Evolutionary conservation across 2,797 vertebrate genomes (phyloP).

Genomic region (Pseudochromis fuscus): DNA sequence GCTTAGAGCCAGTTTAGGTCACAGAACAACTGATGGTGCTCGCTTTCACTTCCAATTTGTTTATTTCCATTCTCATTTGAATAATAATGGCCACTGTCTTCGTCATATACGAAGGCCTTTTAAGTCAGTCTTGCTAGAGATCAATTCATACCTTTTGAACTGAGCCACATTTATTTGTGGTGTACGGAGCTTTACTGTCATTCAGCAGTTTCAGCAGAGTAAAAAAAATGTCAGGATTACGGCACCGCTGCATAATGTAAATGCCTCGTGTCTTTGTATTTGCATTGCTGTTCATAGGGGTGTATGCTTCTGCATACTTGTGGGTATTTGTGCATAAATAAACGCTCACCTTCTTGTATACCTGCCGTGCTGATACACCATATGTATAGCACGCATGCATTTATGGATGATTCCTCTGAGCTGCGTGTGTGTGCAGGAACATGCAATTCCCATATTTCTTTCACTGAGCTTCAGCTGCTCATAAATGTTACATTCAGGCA

Average conservation of each 20-base stretch:
- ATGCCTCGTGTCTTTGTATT: not conserved
- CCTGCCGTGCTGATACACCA: conserved; percentile 24
- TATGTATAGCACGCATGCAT: conserved; percentile 48
- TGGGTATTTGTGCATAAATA: conserved; percentile 26
- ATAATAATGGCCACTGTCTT: conserved; percentile 46
- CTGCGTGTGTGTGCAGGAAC: conserved; percentile 47
- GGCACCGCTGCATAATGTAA: conserved; percentile 35
- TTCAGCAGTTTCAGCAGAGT: conserved; percentile 41
- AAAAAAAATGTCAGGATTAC: conserved; percentile 39
- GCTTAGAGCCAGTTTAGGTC: conserved; percentile 21
- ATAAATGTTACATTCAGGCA: conserved; percentile 63
- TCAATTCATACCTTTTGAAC: conserved; percentile 45
- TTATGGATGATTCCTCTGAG: conserved; percentile 30
- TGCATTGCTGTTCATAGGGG: not conserved
- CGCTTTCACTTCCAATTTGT: conserved; percentile 42
- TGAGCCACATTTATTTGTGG: conserved; percentile 22
- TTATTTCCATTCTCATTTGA: conserved; percentile 59
- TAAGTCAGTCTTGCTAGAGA: conserved; percentile 27
- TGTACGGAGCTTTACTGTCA: conserved; percentile 44
- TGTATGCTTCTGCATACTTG: conserved; percentile 17
- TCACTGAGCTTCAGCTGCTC: conserved; percentile 36
- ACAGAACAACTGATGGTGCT: conserved; percentile 14
- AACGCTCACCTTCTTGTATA: conserved; percentile 25
- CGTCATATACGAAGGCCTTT: conserved; percentile 38
- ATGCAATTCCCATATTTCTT: conserved; percentile 51